phyloP scores from a whole-genome alignment of 2,888 invertebrate species.

The Zaprionus bogoriensis region DNA sequence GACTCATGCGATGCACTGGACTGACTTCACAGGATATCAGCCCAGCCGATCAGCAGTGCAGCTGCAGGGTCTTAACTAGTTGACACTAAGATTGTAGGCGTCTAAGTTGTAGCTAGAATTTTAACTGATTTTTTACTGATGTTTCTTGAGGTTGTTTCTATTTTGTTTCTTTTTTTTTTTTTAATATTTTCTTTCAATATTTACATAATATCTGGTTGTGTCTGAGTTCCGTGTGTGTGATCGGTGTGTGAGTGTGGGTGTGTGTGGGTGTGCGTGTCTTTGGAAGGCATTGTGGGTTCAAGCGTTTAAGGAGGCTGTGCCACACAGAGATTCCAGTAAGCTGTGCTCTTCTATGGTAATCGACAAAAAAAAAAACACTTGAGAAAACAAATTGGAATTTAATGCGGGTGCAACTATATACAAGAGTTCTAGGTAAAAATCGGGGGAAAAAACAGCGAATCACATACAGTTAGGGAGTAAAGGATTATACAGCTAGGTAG shows the following conservation, averaged over 20 bases:
- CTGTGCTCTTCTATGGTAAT: slow-evolving; percentile 35
- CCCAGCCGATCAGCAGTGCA: slow-evolving; percentile 31
- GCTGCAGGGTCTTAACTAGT: slow-evolving; percentile 45
- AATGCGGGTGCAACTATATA: slow-evolving; percentile 33
- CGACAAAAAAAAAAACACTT: slow-evolving; percentile 7
- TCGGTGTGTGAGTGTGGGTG: slow-evolving; percentile 23
- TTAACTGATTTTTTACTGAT: slow-evolving; percentile 67
- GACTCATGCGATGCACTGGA: too few species aligned
- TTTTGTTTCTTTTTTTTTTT: slow-evolving; percentile 13
- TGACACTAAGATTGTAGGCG: slow-evolving; percentile 41
- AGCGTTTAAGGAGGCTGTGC: slow-evolving; percentile 32
- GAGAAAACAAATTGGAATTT: slow-evolving; percentile 21
- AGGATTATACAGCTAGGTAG: not conserved
- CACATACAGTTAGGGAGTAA: slow-evolving; percentile 6
- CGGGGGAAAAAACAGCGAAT: not conserved
- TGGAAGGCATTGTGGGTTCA: slow-evolving; percentile 34
- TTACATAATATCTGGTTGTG: slow-evolving; percentile 51
- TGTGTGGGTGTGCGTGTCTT: slow-evolving; percentile 24
- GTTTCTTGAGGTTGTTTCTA: slow-evolving; percentile 34
- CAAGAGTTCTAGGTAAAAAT: slow-evolving; percentile 16
- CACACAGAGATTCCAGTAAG: slow-evolving; percentile 38
- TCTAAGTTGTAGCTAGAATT: slow-evolving; percentile 52
- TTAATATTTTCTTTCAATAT: slow-evolving; percentile 34
- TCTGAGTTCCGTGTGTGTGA: slow-evolving; percentile 20
- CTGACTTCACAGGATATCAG: slow-evolving; percentile 1